phyloP scores from a whole-genome alignment of 2,113 vertebrate species.

The Garra rufa region DNA sequence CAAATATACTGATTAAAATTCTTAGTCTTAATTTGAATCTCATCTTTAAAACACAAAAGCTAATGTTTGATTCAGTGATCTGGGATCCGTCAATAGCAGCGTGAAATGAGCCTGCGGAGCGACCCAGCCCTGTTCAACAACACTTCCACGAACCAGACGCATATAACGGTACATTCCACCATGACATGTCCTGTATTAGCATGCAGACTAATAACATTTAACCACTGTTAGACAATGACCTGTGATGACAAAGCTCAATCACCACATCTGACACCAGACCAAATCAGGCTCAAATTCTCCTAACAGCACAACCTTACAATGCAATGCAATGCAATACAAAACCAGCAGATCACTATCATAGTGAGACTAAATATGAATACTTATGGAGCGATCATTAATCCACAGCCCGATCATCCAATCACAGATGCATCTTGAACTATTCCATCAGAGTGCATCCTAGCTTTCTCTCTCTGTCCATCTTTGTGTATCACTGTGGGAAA shows the following conservation, averaged over 20 bases:
- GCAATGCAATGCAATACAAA: not conserved
- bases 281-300: not conserved
- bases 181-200: not conserved
- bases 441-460: conserved; percentile 33
- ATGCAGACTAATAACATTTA: not conserved
- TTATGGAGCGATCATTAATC: not conserved
- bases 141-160: not conserved
- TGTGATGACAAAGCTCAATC: not conserved
- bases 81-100: not conserved
- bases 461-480: conserved; percentile 60
- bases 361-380: not conserved
- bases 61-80: not conserved
- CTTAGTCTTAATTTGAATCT: not conserved
- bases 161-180: not conserved
- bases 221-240: not conserved
- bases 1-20: not conserved
- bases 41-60: not conserved
- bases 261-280: not conserved
- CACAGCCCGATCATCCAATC: conserved; percentile 5
- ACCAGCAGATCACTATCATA: not conserved
- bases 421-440: conserved; percentile 42
- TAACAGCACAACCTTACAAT: not conserved
- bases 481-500: conserved; percentile 75
- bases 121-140: not conserved
- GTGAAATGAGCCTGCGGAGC: not conserved